Evolutionary conservation across 2,113 vertebrate species (phyloP), one percentile per base, ranked within the genome.

Genomic region (Castor canadensis): DNA sequence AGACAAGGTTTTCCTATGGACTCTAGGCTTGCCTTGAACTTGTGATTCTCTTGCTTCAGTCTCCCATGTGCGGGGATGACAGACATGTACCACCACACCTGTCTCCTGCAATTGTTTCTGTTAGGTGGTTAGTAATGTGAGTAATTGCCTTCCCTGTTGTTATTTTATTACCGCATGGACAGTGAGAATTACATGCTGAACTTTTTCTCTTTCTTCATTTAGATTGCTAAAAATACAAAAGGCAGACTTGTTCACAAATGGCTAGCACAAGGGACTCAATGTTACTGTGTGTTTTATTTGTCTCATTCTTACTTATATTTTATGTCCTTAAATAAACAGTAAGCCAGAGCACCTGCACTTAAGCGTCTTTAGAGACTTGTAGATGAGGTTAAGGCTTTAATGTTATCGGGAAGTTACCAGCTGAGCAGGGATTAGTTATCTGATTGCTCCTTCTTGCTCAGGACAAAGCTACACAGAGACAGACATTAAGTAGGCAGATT

Each of bases 351-450:
- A 35, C 35, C 22, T 72, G 40, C 54, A 54, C 28, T 58, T 58
- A 73, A 71, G 62, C 28, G 35, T 90, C 54, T 75, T 75, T 90
- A 84, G 92, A 22, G 56, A 73, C 76, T 69, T 83, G 45, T 94
- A 88, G 94, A 87, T 93, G n/a, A 94, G 67, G 56, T 45, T 54
- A 75, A 93, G 13, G 76, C 69, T 79, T 80, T 95, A 92, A n/a
- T 54, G 76, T 90, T 84, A 94, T 81, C 89, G 87, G 86, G 49
- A 90, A 95, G 86, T 95, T 88, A 84, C 62, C 71, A 93, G 75
- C 81, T 32, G 40, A 90, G 32, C 52, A 84, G 43, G 81, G 89
- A 93, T 93, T 94, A 84, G 94, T 87, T 95, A 94, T 95, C 88
- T 83, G 85, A 89, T 87, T 30, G 75, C 83, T 62, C 69, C 49